Conservation (phyloP, 23 tunicate genomes). For the Phallusia fumigata region DNA sequence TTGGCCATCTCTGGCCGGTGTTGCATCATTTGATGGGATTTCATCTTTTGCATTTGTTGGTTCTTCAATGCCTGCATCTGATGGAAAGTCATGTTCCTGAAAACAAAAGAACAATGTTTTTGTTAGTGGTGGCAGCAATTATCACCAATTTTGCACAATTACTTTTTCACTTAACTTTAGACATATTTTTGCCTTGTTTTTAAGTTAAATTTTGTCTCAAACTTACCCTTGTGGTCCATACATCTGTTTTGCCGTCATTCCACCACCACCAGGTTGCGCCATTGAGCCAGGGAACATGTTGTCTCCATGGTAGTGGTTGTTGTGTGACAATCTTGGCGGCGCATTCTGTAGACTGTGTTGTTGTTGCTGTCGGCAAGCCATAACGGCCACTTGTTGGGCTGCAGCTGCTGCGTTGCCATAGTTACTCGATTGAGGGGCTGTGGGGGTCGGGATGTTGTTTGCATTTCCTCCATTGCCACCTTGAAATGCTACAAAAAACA, state of each 20-base stretch:
- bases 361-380: conserved; percentile 35
- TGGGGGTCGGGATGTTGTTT: not conserved
- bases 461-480: not conserved
- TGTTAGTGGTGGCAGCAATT: too few relatives aligned
- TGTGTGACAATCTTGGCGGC: not conserved
- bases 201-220: too few relatives aligned
- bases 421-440: conserved; percentile 21
- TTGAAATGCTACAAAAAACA: conserved; percentile 20
- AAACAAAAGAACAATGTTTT: not conserved
- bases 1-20: not conserved
- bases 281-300: not conserved
- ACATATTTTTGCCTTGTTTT: too few relatives aligned
- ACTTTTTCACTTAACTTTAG: too few relatives aligned
- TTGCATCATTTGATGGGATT: conserved; percentile 25
- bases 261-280: not conserved
- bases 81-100: not conserved
- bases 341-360: not conserved
- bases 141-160: too few relatives aligned
- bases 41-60: conserved; percentile 10
- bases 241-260: conserved; percentile 45
- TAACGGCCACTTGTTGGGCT: conserved; percentile 38
- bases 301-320: conserved; percentile 20
- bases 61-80: conserved; percentile 25
- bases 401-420: conserved; percentile 42
- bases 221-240: conserved; percentile 12